Conservation (phyloP, 2,113 vertebrate species). For the Hippocampus comes region DNA sequence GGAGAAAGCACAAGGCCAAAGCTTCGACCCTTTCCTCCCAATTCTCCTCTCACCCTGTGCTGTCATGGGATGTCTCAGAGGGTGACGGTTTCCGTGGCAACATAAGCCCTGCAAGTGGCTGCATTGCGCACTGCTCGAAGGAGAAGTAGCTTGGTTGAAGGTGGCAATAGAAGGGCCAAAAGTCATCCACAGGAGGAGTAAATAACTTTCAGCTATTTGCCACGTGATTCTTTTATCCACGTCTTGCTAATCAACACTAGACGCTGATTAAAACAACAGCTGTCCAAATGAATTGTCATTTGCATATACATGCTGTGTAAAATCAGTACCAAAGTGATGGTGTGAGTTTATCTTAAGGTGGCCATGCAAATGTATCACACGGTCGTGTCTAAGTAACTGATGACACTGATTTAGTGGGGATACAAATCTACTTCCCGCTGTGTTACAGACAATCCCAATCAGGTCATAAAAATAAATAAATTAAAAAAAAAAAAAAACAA, state of each 20-base stretch:
- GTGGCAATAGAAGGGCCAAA: constrained; percentile 31
- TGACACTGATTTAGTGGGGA: constrained; percentile 54
- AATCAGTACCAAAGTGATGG: constrained; percentile 60
- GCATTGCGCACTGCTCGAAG: constrained; percentile 50
- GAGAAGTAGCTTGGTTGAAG: constrained; percentile 36
- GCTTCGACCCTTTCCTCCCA: constrained; percentile 29
- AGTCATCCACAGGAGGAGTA: constrained; percentile 48
- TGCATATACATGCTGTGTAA: constrained; percentile 70
- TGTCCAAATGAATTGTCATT: constrained; percentile 63
- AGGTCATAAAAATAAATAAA: constrained; percentile 25
- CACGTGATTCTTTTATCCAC: constrained; percentile 29
- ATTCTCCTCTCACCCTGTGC: constrained; percentile 45
- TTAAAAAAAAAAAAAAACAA: background rate
- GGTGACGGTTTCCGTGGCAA: constrained; percentile 72
- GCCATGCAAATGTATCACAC: constrained; percentile 57
- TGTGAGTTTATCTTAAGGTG: constrained; percentile 62
- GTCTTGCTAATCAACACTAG: constrained; percentile 62
- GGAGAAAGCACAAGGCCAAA: constrained; percentile 46
- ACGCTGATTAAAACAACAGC: constrained; percentile 65
- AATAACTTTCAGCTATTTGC: constrained; percentile 58
- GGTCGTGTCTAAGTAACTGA: constrained; percentile 61
- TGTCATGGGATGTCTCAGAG: constrained; percentile 68
- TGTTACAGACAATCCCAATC: constrained; percentile 47
- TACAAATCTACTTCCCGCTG: constrained; percentile 62
- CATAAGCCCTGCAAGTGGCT: constrained; percentile 49